A percentile compares a stretch with the other conserved stretches of the same genome.
phyloP scores from a whole-genome alignment of 1,140 invertebrate species.

The Habropoda laboriosa region DNA sequence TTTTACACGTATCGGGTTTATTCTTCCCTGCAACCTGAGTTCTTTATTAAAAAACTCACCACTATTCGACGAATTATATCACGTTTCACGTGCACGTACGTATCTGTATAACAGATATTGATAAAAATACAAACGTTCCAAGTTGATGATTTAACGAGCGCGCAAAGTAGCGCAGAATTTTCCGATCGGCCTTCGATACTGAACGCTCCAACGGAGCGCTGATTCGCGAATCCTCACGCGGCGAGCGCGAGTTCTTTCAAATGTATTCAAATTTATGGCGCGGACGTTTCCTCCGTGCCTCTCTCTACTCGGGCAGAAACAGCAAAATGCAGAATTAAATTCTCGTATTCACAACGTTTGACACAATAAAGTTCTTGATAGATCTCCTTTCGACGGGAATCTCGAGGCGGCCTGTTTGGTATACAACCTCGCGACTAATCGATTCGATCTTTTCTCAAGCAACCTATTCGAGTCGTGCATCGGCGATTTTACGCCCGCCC shows the following conservation, averaged over 20 bases:
- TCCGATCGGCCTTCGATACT: background rate
- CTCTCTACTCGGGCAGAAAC: too few relatives aligned
- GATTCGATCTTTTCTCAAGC: slow-evolving; percentile 35
- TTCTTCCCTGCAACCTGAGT: background rate
- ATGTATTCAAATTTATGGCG: slow-evolving; percentile 48
- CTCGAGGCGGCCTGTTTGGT: background rate
- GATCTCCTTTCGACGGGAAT: slow-evolving; percentile 14
- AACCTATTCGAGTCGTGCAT: slow-evolving; percentile 9
- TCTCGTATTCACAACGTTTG: slow-evolving; percentile 4
- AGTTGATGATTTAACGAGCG: background rate
- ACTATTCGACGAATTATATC: too few relatives aligned
- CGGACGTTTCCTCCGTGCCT: background rate
- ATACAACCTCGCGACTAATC: slow-evolving; percentile 38
- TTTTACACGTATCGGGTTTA: slow-evolving; percentile 18
- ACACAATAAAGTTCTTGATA: slow-evolving; percentile 37
- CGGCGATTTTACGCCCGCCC: slow-evolving; percentile 16
- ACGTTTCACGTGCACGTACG: too few relatives aligned
- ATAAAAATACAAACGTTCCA: too few relatives aligned
- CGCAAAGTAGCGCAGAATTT: background rate
- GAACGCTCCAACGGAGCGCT: background rate
- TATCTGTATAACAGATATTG: too few relatives aligned
- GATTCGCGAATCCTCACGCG: slow-evolving; percentile 10
- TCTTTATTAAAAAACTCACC: background rate
- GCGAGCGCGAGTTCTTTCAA: background rate
- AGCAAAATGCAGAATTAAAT: background rate